Conservation (phyloP, 2,888 invertebrate species). For the Artemia sinica region DNA sequence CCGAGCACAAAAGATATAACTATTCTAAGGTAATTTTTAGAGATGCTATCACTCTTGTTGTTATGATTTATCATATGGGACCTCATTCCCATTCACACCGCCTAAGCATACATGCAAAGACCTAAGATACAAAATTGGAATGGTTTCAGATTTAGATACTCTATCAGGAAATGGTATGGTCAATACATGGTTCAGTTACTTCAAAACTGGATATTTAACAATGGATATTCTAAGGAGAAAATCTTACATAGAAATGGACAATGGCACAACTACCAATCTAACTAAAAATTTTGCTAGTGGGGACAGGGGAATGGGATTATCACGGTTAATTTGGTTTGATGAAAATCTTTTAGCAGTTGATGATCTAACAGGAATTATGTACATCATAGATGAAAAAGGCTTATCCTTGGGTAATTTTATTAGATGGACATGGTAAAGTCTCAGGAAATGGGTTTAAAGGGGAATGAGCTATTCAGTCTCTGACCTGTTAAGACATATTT, state of each 20-base stretch:
- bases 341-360: conserved; percentile 76
- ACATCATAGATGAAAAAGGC: conserved; percentile 49
- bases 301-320: conserved; percentile 89
- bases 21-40: no score
- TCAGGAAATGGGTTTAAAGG: conserved; percentile 70
- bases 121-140: conserved; percentile 59
- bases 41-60: no score
- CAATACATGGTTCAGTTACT: conserved; percentile 58
- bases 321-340: conserved; percentile 80
- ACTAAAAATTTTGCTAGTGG: conserved; percentile 58
- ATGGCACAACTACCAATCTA: conserved; percentile 41
- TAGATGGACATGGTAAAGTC: conserved; percentile 72
- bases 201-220: conserved; percentile 59
- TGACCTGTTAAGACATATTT: no score
- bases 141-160: conserved; percentile 84
- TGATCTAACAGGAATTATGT: conserved; percentile 78
- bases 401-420: conserved; percentile 62
- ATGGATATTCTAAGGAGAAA: conserved; percentile 42
- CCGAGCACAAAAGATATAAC: no score
- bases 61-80: no score
- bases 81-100: conserved; percentile 58
- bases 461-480: no score
- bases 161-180: conserved; percentile 51
- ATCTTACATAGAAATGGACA: conserved; percentile 57
- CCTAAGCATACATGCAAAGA: conserved; percentile 45